Base-by-base conservation (phyloP, 2,113 vertebrate species). In the Trogon melanurus region DNA sequence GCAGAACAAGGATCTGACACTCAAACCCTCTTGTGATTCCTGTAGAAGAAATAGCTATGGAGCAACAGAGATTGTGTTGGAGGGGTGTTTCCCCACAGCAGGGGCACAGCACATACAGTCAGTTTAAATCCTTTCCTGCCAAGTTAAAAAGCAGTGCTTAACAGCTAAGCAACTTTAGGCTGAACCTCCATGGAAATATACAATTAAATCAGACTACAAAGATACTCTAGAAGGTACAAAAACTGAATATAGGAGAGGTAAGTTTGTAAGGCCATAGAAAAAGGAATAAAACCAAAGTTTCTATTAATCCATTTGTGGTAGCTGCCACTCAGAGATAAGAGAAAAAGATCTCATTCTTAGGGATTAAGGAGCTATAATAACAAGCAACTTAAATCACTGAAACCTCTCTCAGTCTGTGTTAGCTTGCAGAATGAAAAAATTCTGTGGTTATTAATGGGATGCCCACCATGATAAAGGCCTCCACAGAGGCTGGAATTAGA, bases 361-460 rank as follows among this genome's bases (percentile, higher is more conserved):
- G 16, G n/a, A 79, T 83, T 89, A 85, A 76, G 50, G 30, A 91
- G 18, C 50, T 32, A 21, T 51, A 74, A 86, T 38, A 94, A 84
- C 10, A 51, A 62, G 18, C 14, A 88, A 58, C 20, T 80, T 78
- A 79, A 95, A 88, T 82, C 54, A 84, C 58, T 2, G 1, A 26
- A 73, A 47, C 36, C 58, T 92, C 58, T 79, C 21, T 75, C 56
- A 50, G 34, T 34, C 64, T 76, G 34, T 25, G 18, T 78, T 75
- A 95, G 66, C 51, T 62, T 83, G 78, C 38, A 80, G 69, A 90
- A 84, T 50, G 36, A 89, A 86, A 41, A 93, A 93, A 25, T 82
- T 88, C 27, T 25, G 54, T 66, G 64, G 29, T 67, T 83, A 65
- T 81, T 62, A 82, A 91, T 65, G 22, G 72, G 60, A 78, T 84